Conservation (phyloP, 2,797 vertebrate genomes). For the Lates japonicus region DNA sequence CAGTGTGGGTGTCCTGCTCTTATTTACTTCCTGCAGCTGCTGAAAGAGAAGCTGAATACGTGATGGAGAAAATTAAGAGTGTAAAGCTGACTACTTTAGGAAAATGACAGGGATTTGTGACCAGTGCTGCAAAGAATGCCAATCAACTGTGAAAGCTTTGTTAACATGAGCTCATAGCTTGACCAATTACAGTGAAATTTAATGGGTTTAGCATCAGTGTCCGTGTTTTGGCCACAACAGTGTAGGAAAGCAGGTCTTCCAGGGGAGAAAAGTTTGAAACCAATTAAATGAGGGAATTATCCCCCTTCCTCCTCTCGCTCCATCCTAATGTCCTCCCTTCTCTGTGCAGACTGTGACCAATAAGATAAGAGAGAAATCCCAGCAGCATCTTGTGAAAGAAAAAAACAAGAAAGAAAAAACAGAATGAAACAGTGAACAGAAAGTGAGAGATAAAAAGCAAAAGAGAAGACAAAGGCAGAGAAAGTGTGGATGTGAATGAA, state of each 20-base stretch:
- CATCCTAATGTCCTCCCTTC: conserved; percentile 36
- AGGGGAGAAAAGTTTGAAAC: conserved; percentile 57
- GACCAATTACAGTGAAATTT: conserved; percentile 57
- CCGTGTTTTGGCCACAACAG: conserved; percentile 50
- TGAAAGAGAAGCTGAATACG: conserved; percentile 30
- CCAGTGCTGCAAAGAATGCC: conserved; percentile 50
- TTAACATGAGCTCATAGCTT: conserved; percentile 46
- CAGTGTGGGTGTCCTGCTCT: conserved; percentile 6
- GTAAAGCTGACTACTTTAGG: conserved; percentile 45
- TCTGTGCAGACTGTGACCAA: conserved; percentile 62
- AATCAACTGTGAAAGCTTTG: conserved; percentile 58
- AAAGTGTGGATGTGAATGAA: conserved; percentile 21
- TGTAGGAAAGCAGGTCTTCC: conserved; percentile 35
- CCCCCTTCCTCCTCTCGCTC: conserved; percentile 32
- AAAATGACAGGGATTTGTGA: conserved; percentile 63
- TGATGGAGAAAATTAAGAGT: conserved; percentile 50
- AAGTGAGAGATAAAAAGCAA: conserved; percentile 20
- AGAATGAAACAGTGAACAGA: no score
- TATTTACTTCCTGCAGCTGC: conserved; percentile 31
- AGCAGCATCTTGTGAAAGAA: no score
- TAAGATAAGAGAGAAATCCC: conserved; percentile 34
- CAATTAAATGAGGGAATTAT: conserved; percentile 63
- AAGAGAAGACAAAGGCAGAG: conserved; percentile 28
- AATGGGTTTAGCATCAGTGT: conserved; percentile 53
- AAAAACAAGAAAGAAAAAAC: no score